Evolutionary conservation across 1,140 invertebrate species (phyloP).

Genomic region (Saccostrea echinata): DNA sequence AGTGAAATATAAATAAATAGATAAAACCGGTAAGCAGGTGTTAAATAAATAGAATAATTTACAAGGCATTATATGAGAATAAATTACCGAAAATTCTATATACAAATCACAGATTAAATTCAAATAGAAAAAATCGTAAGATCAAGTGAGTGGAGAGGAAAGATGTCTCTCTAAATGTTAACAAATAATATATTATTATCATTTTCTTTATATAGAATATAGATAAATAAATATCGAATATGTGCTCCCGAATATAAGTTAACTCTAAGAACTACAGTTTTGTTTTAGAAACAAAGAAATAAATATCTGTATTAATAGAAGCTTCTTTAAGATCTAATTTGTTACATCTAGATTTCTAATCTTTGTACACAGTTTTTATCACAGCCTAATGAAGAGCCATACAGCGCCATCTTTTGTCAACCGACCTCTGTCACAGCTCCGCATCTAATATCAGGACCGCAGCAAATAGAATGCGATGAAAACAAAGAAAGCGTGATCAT

Average conservation of each 20-base stretch:
- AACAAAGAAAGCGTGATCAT: background rate
- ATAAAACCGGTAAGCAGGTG: background rate
- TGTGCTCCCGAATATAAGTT: constrained; percentile 12
- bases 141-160: background rate
- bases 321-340: background rate
- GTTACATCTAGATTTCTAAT: background rate
- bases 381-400: constrained; percentile 23
- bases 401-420: background rate
- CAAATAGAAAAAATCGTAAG: background rate
- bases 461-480: background rate
- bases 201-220: constrained; percentile 25
- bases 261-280: background rate
- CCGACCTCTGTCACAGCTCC: background rate
- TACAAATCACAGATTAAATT: constrained; percentile 23
- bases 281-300: constrained; percentile 25
- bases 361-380: background rate
- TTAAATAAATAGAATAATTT: constrained; percentile 16
- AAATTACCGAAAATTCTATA: constrained; percentile 6
- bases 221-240: constrained; percentile 10
- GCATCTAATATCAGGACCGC: background rate
- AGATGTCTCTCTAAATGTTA: background rate
- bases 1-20: background rate
- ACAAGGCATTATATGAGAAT: background rate
- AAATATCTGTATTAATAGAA: constrained; percentile 2
- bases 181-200: background rate